phyloP scores from a whole-genome alignment of 2,888 invertebrate genomes.

The Pegoplata infirma region DNA sequence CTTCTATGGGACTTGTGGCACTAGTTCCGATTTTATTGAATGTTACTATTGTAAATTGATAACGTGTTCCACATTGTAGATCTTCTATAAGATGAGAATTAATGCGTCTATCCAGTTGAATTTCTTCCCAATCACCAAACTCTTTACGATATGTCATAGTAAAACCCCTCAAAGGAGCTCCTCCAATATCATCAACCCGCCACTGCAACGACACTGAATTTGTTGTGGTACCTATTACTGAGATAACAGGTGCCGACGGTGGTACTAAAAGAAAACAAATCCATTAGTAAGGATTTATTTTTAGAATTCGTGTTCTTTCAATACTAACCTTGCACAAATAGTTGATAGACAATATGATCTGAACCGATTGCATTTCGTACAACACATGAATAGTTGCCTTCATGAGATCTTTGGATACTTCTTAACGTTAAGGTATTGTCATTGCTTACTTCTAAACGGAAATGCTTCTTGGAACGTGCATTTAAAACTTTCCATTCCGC shows the following conservation, averaged over 20 bases:
- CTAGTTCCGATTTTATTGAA: conserved; percentile 88
- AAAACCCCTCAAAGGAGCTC: conserved; percentile 80
- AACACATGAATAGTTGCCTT: conserved; percentile 81
- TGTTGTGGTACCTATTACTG: conserved; percentile 79
- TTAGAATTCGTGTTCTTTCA: not conserved
- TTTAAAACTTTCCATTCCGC: conserved; percentile 80
- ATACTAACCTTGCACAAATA: conserved; percentile 79
- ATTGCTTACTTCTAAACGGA: conserved; percentile 77
- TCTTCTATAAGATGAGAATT: conserved; percentile 85
- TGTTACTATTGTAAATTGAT: conserved; percentile 86
- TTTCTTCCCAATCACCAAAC: conserved; percentile 80
- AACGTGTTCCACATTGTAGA: conserved; percentile 87
- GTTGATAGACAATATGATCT: conserved; percentile 80
- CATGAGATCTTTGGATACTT: conserved; percentile 79
- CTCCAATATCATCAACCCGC: conserved; percentile 79
- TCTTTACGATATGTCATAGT: conserved; percentile 79
- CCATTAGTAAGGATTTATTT: not conserved
- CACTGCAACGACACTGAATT: conserved; percentile 80
- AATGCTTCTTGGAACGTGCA: conserved; percentile 73
- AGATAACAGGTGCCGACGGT: conserved; percentile 80
- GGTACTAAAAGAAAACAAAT: conserved; percentile 77
- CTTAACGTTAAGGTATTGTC: conserved; percentile 79
- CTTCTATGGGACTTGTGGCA: conserved; percentile 83
- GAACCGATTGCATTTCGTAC: conserved; percentile 79
- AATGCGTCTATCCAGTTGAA: conserved; percentile 78